phyloP scores from a whole-genome alignment of 23 tunicate species.

The Botrylloides violaceus region DNA sequence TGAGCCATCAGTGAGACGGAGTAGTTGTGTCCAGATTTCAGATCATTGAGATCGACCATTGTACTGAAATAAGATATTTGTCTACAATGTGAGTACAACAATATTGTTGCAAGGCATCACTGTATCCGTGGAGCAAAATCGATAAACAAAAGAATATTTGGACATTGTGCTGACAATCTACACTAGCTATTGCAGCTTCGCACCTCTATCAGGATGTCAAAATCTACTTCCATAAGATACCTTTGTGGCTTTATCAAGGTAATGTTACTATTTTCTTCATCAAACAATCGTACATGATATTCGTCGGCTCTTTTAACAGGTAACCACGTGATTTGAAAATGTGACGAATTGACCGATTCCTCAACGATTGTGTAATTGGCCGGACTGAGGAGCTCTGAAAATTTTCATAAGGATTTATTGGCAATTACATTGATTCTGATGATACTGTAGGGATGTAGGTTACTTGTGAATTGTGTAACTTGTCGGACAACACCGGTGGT shows the following conservation, averaged over 20 bases:
- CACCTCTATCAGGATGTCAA: too few relatives aligned
- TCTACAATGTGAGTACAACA: neutral
- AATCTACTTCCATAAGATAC: too few relatives aligned
- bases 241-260: neutral
- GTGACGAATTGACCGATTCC: conserved; percentile 45
- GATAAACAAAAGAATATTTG: too few relatives aligned
- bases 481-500: conserved; percentile 46
- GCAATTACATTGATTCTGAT: neutral
- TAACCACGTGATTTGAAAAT: conserved; percentile 40
- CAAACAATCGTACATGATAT: conserved; percentile 26
- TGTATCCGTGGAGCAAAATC: too few relatives aligned
- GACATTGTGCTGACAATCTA: too few relatives aligned
- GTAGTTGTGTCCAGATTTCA: conserved; percentile 59
- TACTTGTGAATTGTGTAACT: conserved; percentile 63
- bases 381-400: conserved; percentile 63
- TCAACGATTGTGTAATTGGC: conserved; percentile 29
- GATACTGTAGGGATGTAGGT: neutral
- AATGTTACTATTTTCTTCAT: neutral
- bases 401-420: neutral
- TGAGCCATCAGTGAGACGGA: conserved; percentile 43
- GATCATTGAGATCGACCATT: conserved; percentile 9
- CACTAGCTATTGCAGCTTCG: too few relatives aligned
- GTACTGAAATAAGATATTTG: conserved; percentile 29
- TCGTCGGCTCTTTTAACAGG: conserved; percentile 43
- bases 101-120: neutral